phyloP scores from a whole-genome alignment of 2,888 invertebrate genomes.

The Epiblema foenella region DNA sequence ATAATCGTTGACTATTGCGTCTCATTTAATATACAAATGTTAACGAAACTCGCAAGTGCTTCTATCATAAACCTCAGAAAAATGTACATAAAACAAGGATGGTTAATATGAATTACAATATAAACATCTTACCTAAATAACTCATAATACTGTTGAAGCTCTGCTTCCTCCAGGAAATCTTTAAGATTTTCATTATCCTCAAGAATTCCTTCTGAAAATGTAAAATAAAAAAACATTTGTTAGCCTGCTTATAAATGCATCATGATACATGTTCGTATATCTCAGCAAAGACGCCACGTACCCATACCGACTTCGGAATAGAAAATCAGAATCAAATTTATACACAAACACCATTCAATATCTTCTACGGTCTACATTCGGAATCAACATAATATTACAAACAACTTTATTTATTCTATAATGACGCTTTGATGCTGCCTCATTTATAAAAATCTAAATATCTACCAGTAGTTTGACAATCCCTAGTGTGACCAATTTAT shows the following conservation, averaged over 20 bases:
- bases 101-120: background rate
- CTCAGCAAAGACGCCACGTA: slow-evolving; percentile 49
- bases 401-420: slow-evolving; percentile 29
- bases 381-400: slow-evolving; percentile 9
- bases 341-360: slow-evolving; percentile 20
- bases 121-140: slow-evolving; percentile 86
- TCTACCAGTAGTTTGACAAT: slow-evolving; percentile 18
- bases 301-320: slow-evolving; percentile 54
- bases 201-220: slow-evolving; percentile 64
- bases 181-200: slow-evolving; percentile 70
- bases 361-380: slow-evolving; percentile 1
- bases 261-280: slow-evolving; percentile 10
- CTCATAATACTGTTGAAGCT: slow-evolving; percentile 96
- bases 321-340: slow-evolving; percentile 33
- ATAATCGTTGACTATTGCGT: no score
- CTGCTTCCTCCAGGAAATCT: slow-evolving; percentile 97
- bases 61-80: background rate
- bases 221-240: slow-evolving; percentile 44
- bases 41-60: background rate
- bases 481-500: slow-evolving; percentile 16
- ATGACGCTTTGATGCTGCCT: slow-evolving; percentile 20
- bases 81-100: background rate
- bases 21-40: background rate
- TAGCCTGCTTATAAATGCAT: slow-evolving; percentile 17
- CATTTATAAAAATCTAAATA: slow-evolving; percentile 15